Evolutionary conservation across 2,888 invertebrate genomes (phyloP), one percentile per base, ranked within the genome.

Genomic region (Adelphocoris suturalis): DNA sequence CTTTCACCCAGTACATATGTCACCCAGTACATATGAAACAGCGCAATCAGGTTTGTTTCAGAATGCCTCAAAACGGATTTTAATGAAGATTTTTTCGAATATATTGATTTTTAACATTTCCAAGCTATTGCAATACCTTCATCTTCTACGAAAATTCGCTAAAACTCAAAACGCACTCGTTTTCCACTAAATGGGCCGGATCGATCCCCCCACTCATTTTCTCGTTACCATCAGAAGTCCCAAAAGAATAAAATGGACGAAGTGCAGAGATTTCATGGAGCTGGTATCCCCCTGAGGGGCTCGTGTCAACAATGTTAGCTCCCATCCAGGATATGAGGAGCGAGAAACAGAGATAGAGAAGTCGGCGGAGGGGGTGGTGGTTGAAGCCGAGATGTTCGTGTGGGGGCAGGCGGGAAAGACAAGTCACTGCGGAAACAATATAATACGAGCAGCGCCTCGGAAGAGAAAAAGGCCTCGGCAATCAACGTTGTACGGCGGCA

Each of bases 401-500:
- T 61, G n/a, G 5, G 61, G 19, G 61, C 23, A 19, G 12, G 12
- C 0, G 68, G 12, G 68, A 19, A 7, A 68, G 68, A 68, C n/a
- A 37, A 37, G 12, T 19, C 68, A 23, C 68, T 68, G 68, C 68
- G 68, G 68, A 68, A 68, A 68, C 68, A 68, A 37, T 37, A 37
- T 37, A 37, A 37, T 37, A 37, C 37, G 2, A 68, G 68, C 68
- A 23, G 23, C 16, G 37, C 57, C 19, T 57, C n/a, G 57, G 5
- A n/a, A 57, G 5, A n/a, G 14, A 16, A 7, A n/a, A n/a, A 23
- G 68, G 68, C 23, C 68, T 37, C 68, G 23, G 28, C 78, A 80
- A 80, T 80, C 78, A 80, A 80, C 37, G 46, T 80, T 80, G 78
- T 80, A 80, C 23, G 61, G 52, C 16, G 52, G 52, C 12, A 68